Conservation (phyloP, 2,113 vertebrate genomes). For the Hydrochoerus hydrochaeris region DNA sequence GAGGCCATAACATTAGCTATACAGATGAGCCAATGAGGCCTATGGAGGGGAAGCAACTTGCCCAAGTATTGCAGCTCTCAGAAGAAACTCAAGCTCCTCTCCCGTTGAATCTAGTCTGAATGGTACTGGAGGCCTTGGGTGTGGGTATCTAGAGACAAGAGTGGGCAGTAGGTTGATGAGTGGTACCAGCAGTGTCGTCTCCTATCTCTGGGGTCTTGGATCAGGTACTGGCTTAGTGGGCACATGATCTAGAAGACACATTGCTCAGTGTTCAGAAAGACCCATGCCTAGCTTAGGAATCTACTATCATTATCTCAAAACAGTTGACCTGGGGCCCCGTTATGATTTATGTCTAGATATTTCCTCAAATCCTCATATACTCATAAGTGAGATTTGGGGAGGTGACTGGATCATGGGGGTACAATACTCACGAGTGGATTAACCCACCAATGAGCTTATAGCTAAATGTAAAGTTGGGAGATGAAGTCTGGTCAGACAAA, state of each 20-base stretch:
- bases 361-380: not conserved
- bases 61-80: not conserved
- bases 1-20: not conserved
- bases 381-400: not conserved
- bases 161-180: fast-evolving
- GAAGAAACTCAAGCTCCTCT: not conserved
- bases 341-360: not conserved
- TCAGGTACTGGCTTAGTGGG: fast-evolving
- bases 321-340: not conserved
- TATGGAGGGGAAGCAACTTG: not conserved
- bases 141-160: not conserved
- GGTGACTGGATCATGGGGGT: not conserved
- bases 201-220: not conserved
- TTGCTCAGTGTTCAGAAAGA: not conserved
- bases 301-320: not conserved
- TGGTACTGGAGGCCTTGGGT: not conserved
- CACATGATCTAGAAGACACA: not conserved
- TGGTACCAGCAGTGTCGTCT: not conserved
- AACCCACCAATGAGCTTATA: not conserved
- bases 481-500: not conserved
- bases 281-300: not conserved
- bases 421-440: not conserved
- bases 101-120: not conserved
- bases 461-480: not conserved
- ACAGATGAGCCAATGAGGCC: not conserved